These are phyloP conservation scores for Halocaridina rubra DNA, from an alignment of 2,888 invertebrate species.

Conservation along the genomic window DNA sequence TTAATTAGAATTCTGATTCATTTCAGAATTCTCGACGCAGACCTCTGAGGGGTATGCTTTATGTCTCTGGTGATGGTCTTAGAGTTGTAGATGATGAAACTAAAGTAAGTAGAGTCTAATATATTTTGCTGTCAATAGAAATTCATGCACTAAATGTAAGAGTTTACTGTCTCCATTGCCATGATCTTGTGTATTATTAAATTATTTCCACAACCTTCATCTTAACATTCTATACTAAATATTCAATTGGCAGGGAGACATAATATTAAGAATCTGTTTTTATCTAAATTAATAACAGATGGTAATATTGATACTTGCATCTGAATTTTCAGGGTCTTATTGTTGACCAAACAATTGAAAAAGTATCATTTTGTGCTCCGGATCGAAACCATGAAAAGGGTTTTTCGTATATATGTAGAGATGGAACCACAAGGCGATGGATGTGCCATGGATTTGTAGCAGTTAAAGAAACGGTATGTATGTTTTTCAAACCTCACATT, in stretches of 20 bases:
- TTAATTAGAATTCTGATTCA: too few species aligned
- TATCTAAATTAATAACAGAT: too few species aligned
- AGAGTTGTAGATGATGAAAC: constrained; percentile 99
- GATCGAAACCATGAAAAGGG: constrained; percentile 97
- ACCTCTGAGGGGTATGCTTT: constrained; percentile 88
- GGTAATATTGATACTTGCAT: too few species aligned
- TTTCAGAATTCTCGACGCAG: constrained; percentile 86
- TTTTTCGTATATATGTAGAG: constrained; percentile 98
- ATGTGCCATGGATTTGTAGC: constrained; percentile 99
- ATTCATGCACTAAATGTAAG: too few species aligned
- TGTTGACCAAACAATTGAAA: constrained; percentile 99
- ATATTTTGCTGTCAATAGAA: too few species aligned
- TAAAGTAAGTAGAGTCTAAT: constrained; percentile 73
- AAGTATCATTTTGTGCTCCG: constrained; percentile 99
- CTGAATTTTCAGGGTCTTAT: constrained; percentile 80
- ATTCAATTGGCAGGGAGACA: too few species aligned
- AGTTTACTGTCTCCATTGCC: too few species aligned
- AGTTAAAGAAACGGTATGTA: constrained; percentile 85
- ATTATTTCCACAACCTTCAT: too few species aligned
- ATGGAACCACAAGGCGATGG: constrained; percentile 98
- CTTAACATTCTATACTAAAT: too few species aligned
- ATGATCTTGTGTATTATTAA: too few species aligned
- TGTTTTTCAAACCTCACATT: too few species aligned
- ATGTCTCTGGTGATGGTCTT: constrained; percentile 94
- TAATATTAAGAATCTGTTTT: too few species aligned